Evolutionary conservation across 2,888 invertebrate species (phyloP).

Genomic region (Stratiomys singularior): DNA sequence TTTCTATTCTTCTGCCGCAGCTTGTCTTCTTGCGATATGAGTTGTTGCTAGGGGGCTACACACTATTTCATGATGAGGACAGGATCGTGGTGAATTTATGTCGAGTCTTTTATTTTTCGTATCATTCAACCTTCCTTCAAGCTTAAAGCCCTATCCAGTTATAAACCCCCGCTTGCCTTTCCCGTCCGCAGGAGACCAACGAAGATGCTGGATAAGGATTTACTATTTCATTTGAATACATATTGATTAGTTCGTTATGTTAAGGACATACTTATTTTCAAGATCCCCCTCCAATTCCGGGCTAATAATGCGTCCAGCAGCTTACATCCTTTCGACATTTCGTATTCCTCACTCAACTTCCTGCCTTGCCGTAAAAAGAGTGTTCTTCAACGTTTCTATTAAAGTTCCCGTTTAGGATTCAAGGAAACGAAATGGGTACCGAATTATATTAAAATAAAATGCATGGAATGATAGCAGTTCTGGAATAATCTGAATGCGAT

Average conservation of each 20-base stretch:
- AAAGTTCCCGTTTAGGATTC: neutral
- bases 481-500: constrained; percentile 20
- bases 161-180: neutral
- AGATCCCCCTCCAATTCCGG: neutral
- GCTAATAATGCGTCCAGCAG: neutral
- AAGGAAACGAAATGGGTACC: constrained; percentile 2
- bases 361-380: neutral
- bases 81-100: constrained; percentile 8
- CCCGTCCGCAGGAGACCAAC: no score
- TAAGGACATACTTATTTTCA: neutral
- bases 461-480: neutral
- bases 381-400: constrained; percentile 2
- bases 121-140: neutral
- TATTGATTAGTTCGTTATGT: neutral
- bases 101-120: neutral
- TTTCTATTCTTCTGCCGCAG: constrained; percentile 2
- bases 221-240: neutral
- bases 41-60: neutral
- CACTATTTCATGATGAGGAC: constrained; percentile 13
- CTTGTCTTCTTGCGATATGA: neutral
- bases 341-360: constrained; percentile 18
- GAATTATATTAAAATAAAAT: constrained; percentile 24
- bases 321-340: constrained; percentile 23
- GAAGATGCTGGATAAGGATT: neutral
- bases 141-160: neutral